Conservation (phyloP, 2,797 vertebrate genomes). For the Chiroxiphia lanceolata region DNA sequence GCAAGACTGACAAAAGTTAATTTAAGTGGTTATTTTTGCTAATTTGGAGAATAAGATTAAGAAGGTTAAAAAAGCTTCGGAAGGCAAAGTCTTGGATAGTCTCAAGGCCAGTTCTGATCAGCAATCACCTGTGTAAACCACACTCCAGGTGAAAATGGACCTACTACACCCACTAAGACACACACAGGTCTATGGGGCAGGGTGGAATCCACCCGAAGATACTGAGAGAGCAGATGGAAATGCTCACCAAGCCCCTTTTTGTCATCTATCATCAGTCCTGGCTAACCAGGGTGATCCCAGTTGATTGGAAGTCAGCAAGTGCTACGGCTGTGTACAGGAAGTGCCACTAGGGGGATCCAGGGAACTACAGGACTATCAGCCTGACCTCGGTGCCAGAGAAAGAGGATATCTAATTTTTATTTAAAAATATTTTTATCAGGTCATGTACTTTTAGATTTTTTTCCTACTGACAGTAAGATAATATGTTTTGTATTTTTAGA, state of each 20-base stretch:
- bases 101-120: neutral
- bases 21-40: neutral
- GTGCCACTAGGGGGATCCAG: neutral
- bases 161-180: neutral
- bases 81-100: neutral
- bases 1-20: neutral
- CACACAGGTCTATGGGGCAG: neutral
- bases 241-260: neutral
- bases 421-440: neutral
- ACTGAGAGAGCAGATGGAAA: neutral
- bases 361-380: neutral
- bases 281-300: neutral
- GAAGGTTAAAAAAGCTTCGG: neutral
- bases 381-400: accelerated
- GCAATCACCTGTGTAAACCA: neutral
- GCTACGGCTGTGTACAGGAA: neutral
- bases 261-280: neutral
- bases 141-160: neutral
- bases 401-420: neutral
- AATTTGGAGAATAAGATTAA: neutral
- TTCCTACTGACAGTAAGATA: neutral
- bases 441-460: neutral
- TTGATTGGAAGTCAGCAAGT: neutral
- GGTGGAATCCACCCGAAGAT: neutral
- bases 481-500: neutral